Conservation (phyloP, 2,888 invertebrate genomes). For the Glyphotaelius pellucidus region DNA sequence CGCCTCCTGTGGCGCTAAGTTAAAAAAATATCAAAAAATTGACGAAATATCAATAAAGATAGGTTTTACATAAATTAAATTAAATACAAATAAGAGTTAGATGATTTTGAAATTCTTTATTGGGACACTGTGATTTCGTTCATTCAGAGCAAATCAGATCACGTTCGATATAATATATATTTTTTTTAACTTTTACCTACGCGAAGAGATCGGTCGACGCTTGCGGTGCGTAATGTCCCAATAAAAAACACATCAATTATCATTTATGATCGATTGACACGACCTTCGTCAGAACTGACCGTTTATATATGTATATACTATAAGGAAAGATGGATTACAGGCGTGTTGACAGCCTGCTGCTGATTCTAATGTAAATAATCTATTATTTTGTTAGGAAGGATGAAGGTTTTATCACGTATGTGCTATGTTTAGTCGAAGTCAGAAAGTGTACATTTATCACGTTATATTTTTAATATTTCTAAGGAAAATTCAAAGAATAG, state of each 20-base stretch:
- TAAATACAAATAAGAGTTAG: background rate
- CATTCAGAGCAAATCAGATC: constrained; percentile 41
- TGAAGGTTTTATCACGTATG: background rate
- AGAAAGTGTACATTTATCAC: background rate
- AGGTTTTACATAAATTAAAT: too few species aligned
- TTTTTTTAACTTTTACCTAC: background rate
- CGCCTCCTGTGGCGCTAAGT: too few species aligned
- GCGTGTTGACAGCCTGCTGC: constrained; percentile 6
- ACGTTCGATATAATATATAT: background rate
- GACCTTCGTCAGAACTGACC: background rate
- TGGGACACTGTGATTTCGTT: background rate
- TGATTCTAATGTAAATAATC: constrained; percentile 20
- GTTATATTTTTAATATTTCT: background rate
- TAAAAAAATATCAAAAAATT: too few species aligned
- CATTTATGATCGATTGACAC: constrained; percentile 42
- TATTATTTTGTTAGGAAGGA: background rate
- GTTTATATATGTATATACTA: background rate
- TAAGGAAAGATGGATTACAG: constrained; percentile 21
- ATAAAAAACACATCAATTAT: constrained; percentile 43
- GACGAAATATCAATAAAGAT: too few species aligned
- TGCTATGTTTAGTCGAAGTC: background rate
- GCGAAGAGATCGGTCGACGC: background rate
- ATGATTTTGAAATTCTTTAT: background rate
- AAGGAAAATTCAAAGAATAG: background rate
- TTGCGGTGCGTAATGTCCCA: background rate